Percentiles rank a stretch among this genome's conserved stretches.
These are phyloP conservation scores for Gallinago undulata DNA, from an alignment of 2,113 vertebrate species.

Conservation along the genomic window DNA sequence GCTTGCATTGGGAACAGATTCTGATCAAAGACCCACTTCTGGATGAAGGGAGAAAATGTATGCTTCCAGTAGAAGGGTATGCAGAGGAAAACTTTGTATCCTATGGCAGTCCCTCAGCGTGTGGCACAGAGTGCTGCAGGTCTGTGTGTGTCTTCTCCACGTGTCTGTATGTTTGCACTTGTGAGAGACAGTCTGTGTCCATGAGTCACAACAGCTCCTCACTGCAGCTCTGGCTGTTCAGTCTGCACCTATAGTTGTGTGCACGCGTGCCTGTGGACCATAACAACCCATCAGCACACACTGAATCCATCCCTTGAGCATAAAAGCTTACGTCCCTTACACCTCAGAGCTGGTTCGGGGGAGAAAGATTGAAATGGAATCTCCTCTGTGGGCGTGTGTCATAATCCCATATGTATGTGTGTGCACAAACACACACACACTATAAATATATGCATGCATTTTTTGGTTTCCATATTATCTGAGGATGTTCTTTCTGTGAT, in stretches of 20 bases:
- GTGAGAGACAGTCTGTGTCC: neutral
- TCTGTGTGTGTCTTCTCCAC: neutral
- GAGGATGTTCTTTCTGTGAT: neutral
- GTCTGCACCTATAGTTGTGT: neutral
- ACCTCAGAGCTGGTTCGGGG: neutral
- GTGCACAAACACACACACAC: neutral
- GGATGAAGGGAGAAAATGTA: neutral
- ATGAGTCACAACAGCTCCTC: neutral
- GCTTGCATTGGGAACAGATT: neutral
- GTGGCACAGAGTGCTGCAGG: neutral
- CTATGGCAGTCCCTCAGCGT: neutral
- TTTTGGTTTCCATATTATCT: neutral
- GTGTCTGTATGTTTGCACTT: accelerated
- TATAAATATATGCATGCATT: neutral
- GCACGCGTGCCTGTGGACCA: accelerated
- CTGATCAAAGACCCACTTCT: neutral
- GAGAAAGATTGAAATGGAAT: neutral
- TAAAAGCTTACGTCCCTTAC: neutral
- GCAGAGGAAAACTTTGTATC: neutral
- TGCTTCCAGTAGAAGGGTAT: neutral
- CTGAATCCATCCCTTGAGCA: neutral
- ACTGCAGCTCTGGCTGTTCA: neutral
- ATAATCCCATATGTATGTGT: neutral
- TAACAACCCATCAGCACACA: neutral
- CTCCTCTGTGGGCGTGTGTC: neutral